Evolutionary conservation across 2,113 vertebrate species (phyloP).

Genomic region (Motacilla alba): DNA sequence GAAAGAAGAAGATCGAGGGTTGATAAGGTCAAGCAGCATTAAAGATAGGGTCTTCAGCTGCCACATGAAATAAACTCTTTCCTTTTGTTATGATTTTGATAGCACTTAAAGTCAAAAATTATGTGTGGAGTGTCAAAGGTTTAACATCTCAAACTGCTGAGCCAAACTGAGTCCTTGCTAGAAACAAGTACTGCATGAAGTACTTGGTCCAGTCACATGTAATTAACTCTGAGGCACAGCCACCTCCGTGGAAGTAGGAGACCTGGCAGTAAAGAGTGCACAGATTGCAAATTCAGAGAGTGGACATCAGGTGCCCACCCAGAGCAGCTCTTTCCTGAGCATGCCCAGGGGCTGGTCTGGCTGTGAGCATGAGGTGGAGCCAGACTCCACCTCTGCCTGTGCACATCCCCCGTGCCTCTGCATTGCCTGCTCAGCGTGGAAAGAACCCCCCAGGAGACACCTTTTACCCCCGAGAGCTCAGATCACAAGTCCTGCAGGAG

Average conservation of each 20-base stretch:
- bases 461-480: neutral
- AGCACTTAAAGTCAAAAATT: neutral
- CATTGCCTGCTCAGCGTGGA: neutral
- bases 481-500: neutral
- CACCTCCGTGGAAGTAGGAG: neutral
- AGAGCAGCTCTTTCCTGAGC: neutral
- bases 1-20: neutral
- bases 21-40: neutral
- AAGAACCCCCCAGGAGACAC: neutral
- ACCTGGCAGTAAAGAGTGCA: neutral
- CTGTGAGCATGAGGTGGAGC: neutral
- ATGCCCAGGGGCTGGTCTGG: neutral
- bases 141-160: neutral
- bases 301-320: neutral
- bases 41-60: neutral
- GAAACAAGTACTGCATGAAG: neutral
- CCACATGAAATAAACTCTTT: neutral
- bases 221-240: neutral
- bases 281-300: slow-evolving; percentile 1
- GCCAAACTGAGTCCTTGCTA: neutral
- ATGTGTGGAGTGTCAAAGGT: neutral
- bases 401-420: neutral
- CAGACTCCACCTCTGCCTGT: neutral
- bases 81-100: neutral
- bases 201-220: neutral